phyloP scores from a whole-genome alignment of 1,140 invertebrate genomes.

The Zophobas morio region DNA sequence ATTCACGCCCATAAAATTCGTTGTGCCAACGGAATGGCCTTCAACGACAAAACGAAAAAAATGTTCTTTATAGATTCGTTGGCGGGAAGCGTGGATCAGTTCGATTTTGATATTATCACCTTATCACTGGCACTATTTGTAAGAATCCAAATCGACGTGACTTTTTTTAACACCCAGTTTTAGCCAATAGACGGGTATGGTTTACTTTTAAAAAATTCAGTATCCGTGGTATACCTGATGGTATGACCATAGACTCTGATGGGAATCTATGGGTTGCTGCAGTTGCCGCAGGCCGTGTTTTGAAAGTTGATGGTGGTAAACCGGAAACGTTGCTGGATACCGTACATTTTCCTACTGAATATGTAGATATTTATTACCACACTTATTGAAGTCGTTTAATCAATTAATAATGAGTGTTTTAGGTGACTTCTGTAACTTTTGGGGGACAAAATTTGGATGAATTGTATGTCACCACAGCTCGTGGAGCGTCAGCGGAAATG shows the following conservation, averaged over 20 bases:
- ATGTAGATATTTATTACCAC: too few species aligned
- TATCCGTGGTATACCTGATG: slow-evolving; percentile 72
- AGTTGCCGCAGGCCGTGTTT: slow-evolving; percentile 65
- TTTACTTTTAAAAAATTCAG: slow-evolving; percentile 56
- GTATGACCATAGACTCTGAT: slow-evolving; percentile 78
- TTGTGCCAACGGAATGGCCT: slow-evolving; percentile 87
- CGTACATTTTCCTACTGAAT: slow-evolving; percentile 62
- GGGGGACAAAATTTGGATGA: slow-evolving; percentile 81
- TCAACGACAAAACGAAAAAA: slow-evolving; percentile 77
- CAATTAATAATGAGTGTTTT: too few species aligned
- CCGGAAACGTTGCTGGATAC: background rate
- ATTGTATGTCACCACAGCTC: slow-evolving; percentile 81
- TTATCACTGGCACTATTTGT: slow-evolving; percentile 70
- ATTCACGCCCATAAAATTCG: slow-evolving; percentile 69
- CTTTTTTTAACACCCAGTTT: background rate
- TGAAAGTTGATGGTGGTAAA: slow-evolving; percentile 55
- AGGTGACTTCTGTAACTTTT: slow-evolving; percentile 66
- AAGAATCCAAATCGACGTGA: too few species aligned
- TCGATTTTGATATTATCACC: slow-evolving; percentile 78
- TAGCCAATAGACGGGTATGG: slow-evolving; percentile 54
- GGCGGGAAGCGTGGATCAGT: slow-evolving; percentile 76
- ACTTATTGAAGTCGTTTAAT: too few species aligned
- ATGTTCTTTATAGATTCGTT: slow-evolving; percentile 85
- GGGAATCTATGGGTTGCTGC: slow-evolving; percentile 77
- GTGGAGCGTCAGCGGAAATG: slow-evolving; percentile 68